phyloP scores from a whole-genome alignment of 2,113 vertebrate genomes.

The Archilochus colubris region DNA sequence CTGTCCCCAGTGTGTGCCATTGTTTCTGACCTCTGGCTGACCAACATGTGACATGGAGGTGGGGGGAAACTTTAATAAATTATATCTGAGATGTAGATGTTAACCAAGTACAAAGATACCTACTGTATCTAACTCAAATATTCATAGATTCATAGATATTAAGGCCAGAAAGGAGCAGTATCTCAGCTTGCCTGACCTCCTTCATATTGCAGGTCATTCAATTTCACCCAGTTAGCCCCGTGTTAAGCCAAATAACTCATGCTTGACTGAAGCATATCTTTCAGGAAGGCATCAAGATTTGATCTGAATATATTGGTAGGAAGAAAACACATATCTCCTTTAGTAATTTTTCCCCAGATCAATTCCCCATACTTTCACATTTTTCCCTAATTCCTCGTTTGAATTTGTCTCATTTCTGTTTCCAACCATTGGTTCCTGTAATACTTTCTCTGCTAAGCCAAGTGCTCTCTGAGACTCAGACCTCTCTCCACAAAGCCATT shows the following conservation, averaged over 20 bases:
- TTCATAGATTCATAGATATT: conserved; percentile 4
- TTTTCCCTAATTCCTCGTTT: not conserved
- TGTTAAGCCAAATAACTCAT: not conserved
- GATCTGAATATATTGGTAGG: not conserved
- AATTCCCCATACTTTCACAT: not conserved
- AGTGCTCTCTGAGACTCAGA: not conserved
- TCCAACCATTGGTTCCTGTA: not conserved
- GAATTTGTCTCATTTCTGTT: not conserved
- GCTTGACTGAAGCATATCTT: not conserved
- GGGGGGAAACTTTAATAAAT: not conserved
- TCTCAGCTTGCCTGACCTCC: not conserved
- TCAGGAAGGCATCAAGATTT: not conserved
- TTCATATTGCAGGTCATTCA: not conserved
- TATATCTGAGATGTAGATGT: not conserved
- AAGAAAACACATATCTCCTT: not conserved
- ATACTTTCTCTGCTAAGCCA: not conserved
- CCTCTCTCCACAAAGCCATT: not conserved
- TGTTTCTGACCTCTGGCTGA: not conserved
- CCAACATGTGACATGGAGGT: not conserved
- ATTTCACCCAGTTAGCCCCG: not conserved
- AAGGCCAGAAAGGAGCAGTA: not conserved
- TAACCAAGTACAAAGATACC: conserved; percentile 1
- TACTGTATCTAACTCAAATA: not conserved
- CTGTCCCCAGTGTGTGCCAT: not conserved
- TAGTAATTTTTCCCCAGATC: not conserved